phyloP scores from a whole-genome alignment of 2,888 invertebrate genomes.

The Pocota personata region DNA sequence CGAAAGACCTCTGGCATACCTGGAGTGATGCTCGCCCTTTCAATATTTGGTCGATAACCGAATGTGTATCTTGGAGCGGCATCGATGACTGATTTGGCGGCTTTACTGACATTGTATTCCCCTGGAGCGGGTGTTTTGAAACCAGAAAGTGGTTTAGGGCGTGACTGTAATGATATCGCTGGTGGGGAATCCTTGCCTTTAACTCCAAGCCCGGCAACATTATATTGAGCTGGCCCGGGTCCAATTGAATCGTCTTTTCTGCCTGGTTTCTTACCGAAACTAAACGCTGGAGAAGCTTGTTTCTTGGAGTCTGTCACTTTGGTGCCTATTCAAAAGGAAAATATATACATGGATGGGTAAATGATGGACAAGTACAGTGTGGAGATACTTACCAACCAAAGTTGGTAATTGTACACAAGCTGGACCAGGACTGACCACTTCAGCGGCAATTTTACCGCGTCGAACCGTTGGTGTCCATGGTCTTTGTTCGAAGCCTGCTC shows the following conservation, averaged over 20 bases:
- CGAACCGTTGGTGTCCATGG: slow-evolving; percentile 96
- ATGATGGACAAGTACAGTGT: no score
- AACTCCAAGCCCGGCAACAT: slow-evolving; percentile 91
- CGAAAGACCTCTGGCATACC: slow-evolving; percentile 83
- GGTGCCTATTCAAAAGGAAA: slow-evolving; percentile 85
- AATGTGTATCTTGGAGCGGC: slow-evolving; percentile 89
- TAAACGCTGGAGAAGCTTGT: slow-evolving; percentile 91
- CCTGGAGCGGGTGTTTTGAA: slow-evolving; percentile 93
- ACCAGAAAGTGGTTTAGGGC: slow-evolving; percentile 83
- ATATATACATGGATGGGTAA: background rate
- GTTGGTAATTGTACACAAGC: slow-evolving; percentile 92
- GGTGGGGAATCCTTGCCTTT: slow-evolving; percentile 92
- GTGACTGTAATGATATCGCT: slow-evolving; percentile 91
- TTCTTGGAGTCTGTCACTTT: slow-evolving; percentile 90
- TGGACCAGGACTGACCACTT: slow-evolving; percentile 93
- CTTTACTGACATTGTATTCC: slow-evolving; percentile 92
- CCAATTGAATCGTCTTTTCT: slow-evolving; percentile 85
- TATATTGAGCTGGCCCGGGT: slow-evolving; percentile 95
- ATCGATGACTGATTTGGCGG: slow-evolving; percentile 83
- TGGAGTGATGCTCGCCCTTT: slow-evolving; percentile 87
- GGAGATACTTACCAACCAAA: slow-evolving; percentile 88
- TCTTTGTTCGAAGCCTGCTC: slow-evolving; percentile 89
- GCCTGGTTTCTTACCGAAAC: slow-evolving; percentile 88
- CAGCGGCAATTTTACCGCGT: slow-evolving; percentile 94
- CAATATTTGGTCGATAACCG: slow-evolving; percentile 87